Evolutionary conservation across 2,888 invertebrate genomes (phyloP).

Genomic region (Margaritifera margaritifera): DNA sequence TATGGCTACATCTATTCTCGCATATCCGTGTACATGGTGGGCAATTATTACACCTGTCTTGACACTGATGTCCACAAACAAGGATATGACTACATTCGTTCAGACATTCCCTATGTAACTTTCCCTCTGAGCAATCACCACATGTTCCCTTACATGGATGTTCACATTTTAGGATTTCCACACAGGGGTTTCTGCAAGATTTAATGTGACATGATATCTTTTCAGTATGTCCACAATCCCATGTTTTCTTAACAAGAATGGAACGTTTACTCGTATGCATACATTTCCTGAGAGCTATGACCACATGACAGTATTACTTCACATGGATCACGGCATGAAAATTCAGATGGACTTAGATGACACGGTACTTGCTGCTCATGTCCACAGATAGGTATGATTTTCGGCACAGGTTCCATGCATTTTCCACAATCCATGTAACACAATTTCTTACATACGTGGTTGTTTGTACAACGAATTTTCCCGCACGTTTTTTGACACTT

Average conservation of each 20-base stretch:
- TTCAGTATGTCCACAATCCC: conserved; percentile 39
- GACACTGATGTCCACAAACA: conserved; percentile 74
- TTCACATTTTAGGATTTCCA: conserved; percentile 45
- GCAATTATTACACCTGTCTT: conserved; percentile 63
- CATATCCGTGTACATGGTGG: conserved; percentile 70
- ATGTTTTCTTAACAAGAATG: conserved; percentile 20
- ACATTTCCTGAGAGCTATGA: conserved; percentile 44
- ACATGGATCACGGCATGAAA: conserved; percentile 48
- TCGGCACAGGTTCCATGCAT: conserved; percentile 45
- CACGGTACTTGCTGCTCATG: conserved; percentile 60
- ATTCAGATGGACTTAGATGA: conserved; percentile 31
- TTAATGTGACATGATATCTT: conserved; percentile 25
- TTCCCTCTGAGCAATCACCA: conserved; percentile 77
- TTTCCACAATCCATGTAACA: conserved; percentile 74
- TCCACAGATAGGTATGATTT: conserved; percentile 54
- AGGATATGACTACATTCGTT: conserved; percentile 77
- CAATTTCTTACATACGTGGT: conserved; percentile 60
- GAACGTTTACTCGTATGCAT: conserved; percentile 34
- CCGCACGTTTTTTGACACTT: conserved; percentile 50
- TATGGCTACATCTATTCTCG: conserved; percentile 68
- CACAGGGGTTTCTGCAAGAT: conserved; percentile 35
- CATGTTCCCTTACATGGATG: conserved; percentile 70
- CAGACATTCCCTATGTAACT: conserved; percentile 78
- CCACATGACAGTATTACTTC: conserved; percentile 48
- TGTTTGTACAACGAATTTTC: conserved; percentile 30